Evolutionary conservation across 2,113 vertebrate species (phyloP).

Genomic region (Rhizomys pruinosus): DNA sequence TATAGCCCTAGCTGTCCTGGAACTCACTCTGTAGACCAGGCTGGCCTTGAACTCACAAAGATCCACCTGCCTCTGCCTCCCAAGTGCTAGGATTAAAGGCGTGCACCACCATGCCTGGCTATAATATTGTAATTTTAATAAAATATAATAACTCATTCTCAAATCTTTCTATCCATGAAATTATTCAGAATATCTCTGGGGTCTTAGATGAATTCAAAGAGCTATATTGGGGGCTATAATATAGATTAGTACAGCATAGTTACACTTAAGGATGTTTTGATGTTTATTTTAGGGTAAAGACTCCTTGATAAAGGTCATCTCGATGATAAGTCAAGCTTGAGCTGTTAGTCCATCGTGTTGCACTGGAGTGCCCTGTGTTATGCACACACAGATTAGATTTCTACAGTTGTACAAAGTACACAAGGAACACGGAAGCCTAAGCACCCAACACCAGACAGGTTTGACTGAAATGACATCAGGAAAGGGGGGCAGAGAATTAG

Average conservation of each 20-base stretch:
- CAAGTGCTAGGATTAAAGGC: too few species aligned
- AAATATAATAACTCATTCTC: background rate
- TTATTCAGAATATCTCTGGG: background rate
- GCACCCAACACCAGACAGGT: too few species aligned
- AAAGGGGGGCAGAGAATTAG: too few species aligned
- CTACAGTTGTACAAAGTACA: background rate
- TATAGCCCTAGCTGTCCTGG: too few species aligned
- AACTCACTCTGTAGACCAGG: too few species aligned
- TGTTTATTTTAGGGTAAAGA: background rate
- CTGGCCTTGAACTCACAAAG: too few species aligned
- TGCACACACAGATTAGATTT: background rate
- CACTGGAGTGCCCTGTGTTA: fast-evolving
- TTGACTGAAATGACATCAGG: too few species aligned
- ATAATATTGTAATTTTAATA: conserved; percentile 17
- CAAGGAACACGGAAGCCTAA: background rate
- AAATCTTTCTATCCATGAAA: background rate
- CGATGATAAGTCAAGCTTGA: background rate
- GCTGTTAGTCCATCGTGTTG: background rate
- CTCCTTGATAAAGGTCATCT: background rate
- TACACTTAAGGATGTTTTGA: background rate
- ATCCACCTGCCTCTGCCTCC: too few species aligned
- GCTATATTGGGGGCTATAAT: background rate
- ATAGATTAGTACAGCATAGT: background rate
- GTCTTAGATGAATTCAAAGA: background rate
- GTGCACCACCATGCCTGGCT: too few species aligned